A percentile compares a stretch with the other conserved stretches of the same genome.
phyloP scores from a whole-genome alignment of 2,888 invertebrate species.

The Podabrus alpinus region DNA sequence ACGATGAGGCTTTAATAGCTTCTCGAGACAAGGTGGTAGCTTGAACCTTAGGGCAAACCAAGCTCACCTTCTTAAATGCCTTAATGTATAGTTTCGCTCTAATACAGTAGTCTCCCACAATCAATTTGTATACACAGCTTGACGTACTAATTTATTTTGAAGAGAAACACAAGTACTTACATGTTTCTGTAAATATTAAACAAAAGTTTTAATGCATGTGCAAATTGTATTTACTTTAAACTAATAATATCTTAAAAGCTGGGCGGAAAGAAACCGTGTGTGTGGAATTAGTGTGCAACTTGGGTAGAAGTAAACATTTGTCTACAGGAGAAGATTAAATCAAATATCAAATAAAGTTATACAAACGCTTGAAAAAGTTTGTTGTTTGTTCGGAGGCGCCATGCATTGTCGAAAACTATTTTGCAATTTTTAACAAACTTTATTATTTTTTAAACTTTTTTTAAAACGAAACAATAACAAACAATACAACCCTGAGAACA shows the following conservation, averaged over 20 bases:
- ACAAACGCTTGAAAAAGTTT: constrained; percentile 30
- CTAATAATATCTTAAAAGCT: constrained; percentile 1
- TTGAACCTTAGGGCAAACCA: constrained; percentile 11
- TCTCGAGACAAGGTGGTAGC: constrained; percentile 28
- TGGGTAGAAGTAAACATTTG: constrained; percentile 20
- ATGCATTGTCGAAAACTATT: neutral
- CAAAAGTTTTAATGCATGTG: neutral
- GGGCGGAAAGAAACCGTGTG: neutral
- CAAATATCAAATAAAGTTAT: constrained; percentile 29
- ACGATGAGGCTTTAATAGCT: constrained; percentile 31
- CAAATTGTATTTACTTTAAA: constrained; percentile 3
- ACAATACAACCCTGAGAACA: constrained; percentile 16
- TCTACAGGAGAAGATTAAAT: constrained; percentile 25
- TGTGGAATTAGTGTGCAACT: constrained; percentile 21
- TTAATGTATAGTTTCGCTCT: constrained; percentile 15
- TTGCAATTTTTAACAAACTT: neutral
- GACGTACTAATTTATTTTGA: constrained; percentile 12
- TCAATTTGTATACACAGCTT: constrained; percentile 9
- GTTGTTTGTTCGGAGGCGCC: constrained; percentile 32
- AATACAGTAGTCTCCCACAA: constrained; percentile 11
- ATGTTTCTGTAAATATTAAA: constrained; percentile 1
- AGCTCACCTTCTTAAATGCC: constrained; percentile 20
- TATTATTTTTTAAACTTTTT: neutral
- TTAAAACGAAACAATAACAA: neutral
- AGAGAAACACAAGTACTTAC: constrained; percentile 4